Percentiles rank a stretch among this genome's conserved stretches.
Conservation (phyloP, 2,888 invertebrate genomes). For the Diachrysia chrysitis region DNA sequence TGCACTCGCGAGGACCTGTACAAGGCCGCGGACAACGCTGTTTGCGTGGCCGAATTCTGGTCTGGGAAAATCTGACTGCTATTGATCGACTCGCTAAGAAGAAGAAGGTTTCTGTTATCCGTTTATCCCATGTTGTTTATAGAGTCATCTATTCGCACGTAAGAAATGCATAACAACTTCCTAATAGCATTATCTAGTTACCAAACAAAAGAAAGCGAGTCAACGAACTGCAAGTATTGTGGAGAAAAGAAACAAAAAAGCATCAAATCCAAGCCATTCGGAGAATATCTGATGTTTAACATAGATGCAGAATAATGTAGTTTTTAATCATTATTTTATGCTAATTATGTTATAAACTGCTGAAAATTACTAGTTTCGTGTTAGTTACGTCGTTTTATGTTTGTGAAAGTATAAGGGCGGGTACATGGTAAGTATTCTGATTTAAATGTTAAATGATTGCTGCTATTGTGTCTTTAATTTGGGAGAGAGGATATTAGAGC, state of each 20-base stretch:
- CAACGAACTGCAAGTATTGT: background rate
- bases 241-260: slow-evolving; percentile 12
- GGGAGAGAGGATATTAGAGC: background rate
- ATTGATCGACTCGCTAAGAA: too few species aligned
- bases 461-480: background rate
- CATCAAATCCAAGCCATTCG: too few species aligned
- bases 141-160: too few species aligned
- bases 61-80: too few species aligned
- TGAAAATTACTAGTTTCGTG: slow-evolving; percentile 31
- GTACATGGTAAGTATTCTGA: background rate
- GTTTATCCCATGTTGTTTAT: background rate
- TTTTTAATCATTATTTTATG: slow-evolving; percentile 37
- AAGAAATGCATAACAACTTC: too few species aligned
- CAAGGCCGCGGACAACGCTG: too few species aligned
- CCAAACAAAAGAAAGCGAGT: background rate
- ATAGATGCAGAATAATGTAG: slow-evolving; percentile 35
- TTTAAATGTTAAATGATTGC: background rate
- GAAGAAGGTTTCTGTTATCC: too few species aligned
- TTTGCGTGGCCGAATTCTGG: too few species aligned
- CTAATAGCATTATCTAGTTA: background rate
- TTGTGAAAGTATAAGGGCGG: slow-evolving; percentile 39
- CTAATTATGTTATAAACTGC: slow-evolving; percentile 32
- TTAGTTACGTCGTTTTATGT: background rate
- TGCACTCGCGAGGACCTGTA: too few species aligned
- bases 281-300: slow-evolving; percentile 11